These are phyloP conservation scores for Tuberolachnus salignus DNA, from an alignment of 2,888 invertebrate genomes.

Conservation along the genomic window DNA sequence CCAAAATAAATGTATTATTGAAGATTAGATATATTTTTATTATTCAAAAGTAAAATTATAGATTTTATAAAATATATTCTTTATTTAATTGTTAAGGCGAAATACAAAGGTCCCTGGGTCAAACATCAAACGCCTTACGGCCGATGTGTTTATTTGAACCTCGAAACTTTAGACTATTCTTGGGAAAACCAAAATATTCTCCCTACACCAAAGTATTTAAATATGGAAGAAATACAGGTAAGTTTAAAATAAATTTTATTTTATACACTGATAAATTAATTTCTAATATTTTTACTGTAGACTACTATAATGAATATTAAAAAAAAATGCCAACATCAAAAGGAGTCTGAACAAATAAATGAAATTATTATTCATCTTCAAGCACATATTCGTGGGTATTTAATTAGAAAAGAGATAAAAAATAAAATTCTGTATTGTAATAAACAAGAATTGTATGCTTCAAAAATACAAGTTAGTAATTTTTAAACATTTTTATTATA, in stretches of 20 bases:
- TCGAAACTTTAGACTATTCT: slow-evolving; percentile 66
- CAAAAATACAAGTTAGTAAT: slow-evolving; percentile 42
- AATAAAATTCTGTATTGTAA: slow-evolving; percentile 7
- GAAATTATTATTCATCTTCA: slow-evolving; percentile 67
- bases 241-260: background rate
- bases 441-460: slow-evolving; percentile 27
- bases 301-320: slow-evolving; percentile 59
- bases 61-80: background rate
- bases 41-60: no score
- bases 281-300: background rate
- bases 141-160: slow-evolving; percentile 66
- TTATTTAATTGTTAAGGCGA: slow-evolving; percentile 27
- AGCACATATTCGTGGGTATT: slow-evolving; percentile 69
- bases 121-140: slow-evolving; percentile 66
- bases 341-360: slow-evolving; percentile 64
- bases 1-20: background rate
- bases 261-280: background rate
- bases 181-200: slow-evolving; percentile 67
- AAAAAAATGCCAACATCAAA: slow-evolving; percentile 63
- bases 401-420: slow-evolving; percentile 63
- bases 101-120: slow-evolving; percentile 65
- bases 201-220: slow-evolving; percentile 64
- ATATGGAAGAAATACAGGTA: slow-evolving; percentile 58
- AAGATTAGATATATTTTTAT: no score
- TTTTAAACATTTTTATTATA: background rate